Conservation (phyloP, 2,888 invertebrate genomes). For the Drosophila borborema region DNA sequence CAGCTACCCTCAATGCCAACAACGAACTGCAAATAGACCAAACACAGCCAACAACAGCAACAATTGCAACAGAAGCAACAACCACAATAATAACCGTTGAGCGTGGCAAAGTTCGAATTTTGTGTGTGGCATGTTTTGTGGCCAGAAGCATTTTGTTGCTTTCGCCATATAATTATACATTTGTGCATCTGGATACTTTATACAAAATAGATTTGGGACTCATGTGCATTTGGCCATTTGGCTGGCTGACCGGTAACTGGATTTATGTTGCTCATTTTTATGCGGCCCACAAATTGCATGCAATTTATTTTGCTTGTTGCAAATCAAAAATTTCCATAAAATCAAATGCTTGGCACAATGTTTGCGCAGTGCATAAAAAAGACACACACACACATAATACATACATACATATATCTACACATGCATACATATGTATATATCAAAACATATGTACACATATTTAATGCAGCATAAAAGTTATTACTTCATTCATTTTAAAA, state of each 20-base stretch:
- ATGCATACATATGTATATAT: neutral
- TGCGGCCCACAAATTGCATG: slow-evolving; percentile 73
- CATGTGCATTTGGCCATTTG: slow-evolving; percentile 20
- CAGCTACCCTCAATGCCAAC: slow-evolving; percentile 42
- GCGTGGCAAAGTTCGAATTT: slow-evolving; percentile 26
- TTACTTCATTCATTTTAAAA: slow-evolving; percentile 76
- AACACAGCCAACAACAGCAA: slow-evolving; percentile 14
- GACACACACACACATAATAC: neutral
- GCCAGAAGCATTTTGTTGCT: slow-evolving; percentile 46
- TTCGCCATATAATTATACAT: slow-evolving; percentile 67
- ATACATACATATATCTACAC: too few relatives aligned
- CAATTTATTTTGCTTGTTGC: slow-evolving; percentile 78
- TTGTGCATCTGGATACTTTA: slow-evolving; percentile 48
- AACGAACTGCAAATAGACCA: slow-evolving; percentile 57
- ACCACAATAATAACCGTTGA: slow-evolving; percentile 7
- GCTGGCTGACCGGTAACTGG: slow-evolving; percentile 32
- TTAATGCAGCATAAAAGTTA: slow-evolving; percentile 76
- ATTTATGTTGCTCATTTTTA: slow-evolving; percentile 71
- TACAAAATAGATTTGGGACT: slow-evolving; percentile 15
- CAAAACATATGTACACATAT: slow-evolving; percentile 21
- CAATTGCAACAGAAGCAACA: slow-evolving; percentile 19
- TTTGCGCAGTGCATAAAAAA: slow-evolving; percentile 63
- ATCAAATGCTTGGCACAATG: slow-evolving; percentile 68
- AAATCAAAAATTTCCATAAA: slow-evolving; percentile 77
- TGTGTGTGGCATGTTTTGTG: slow-evolving; percentile 35